Conservation (phyloP, 2,888 invertebrate species). For the Papilio demoleus region DNA sequence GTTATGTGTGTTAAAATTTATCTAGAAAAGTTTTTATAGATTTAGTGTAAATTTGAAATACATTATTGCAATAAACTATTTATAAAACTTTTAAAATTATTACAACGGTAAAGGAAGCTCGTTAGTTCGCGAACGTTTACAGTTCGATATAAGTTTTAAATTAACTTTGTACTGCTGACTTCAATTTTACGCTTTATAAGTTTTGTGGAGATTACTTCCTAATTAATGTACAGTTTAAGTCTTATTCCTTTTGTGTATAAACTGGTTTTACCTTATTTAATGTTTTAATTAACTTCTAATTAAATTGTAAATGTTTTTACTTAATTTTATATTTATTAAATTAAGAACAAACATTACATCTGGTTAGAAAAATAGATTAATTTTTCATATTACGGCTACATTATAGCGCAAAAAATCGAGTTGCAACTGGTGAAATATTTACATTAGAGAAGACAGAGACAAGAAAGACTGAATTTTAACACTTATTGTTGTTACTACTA, state of each 20-base stretch:
- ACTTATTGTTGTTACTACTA: too few relatives aligned
- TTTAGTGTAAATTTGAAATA: background rate
- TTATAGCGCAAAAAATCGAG: too few relatives aligned
- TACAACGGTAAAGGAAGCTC: constrained; percentile 5
- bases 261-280: background rate
- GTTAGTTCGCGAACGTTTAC: constrained; percentile 11
- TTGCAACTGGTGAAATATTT: too few relatives aligned
- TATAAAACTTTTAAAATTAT: constrained; percentile 1
- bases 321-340: background rate
- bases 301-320: background rate
- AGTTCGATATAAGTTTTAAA: constrained; percentile 11
- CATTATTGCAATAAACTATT: background rate
- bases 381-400: too few relatives aligned
- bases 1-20: background rate
- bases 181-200: constrained; percentile 15
- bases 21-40: background rate
- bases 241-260: constrained; percentile 12
- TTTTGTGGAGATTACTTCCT: constrained; percentile 12
- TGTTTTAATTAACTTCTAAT: background rate
- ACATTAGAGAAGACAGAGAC: too few relatives aligned
- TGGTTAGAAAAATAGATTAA: too few relatives aligned
- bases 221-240: constrained; percentile 20
- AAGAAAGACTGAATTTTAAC: too few relatives aligned
- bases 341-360: too few relatives aligned
- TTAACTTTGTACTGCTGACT: constrained; percentile 11